Evolutionary conservation across 2,797 vertebrate species (phyloP), one percentile per base, ranked within the genome.

Genomic region (Gadopsis bispinosus): DNA sequence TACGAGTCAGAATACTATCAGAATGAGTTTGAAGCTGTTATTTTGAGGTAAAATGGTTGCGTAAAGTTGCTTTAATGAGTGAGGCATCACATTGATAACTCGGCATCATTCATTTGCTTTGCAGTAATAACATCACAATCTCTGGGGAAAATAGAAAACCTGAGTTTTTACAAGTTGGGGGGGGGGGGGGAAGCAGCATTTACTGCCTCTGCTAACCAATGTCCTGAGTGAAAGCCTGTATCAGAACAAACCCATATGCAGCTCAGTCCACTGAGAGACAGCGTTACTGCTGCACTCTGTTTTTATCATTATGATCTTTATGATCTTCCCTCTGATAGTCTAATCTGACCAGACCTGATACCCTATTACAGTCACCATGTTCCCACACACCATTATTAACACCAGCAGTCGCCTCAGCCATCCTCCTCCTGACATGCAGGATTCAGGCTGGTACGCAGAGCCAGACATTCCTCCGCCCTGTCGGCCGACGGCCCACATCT

Each of bases 401-500:
- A 26, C 8, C 67, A 63, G 54, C 35, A 58, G 63, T 61, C 54
- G 9, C 54, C 77, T 60, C 72, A 67, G n/a, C 29, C 54, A 4
- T 56, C 17, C 53, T 69, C 26, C 43, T 81, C 26, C 62, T 90
- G 81, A 89, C 54, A 70, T 8, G 35, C 66, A 53, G 72, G 45
- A 58, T 59, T 62, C 62, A 22, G 80, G 64, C 73, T 60, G 83
- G 87, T 76, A 83, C 73, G 75, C 59, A 48, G 81, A 83, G 56
- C 69, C 60, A 91, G 81, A 87, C 83, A 89, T 92, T 91, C 85
- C 75, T 90, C 41, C 6, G n/a, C 48, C 14, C 33, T 22, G 79
- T 78, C 56, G 51, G 39, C 69, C 17, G 79, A 33, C 16, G 13
- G 61, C 67, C 58, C 48, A 29, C 6, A 45, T 81, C 74, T 82